Evolutionary conservation across 2,113 vertebrate species (phyloP), one percentile per base, ranked within the genome.

Genomic region (Arenaria interpres): DNA sequence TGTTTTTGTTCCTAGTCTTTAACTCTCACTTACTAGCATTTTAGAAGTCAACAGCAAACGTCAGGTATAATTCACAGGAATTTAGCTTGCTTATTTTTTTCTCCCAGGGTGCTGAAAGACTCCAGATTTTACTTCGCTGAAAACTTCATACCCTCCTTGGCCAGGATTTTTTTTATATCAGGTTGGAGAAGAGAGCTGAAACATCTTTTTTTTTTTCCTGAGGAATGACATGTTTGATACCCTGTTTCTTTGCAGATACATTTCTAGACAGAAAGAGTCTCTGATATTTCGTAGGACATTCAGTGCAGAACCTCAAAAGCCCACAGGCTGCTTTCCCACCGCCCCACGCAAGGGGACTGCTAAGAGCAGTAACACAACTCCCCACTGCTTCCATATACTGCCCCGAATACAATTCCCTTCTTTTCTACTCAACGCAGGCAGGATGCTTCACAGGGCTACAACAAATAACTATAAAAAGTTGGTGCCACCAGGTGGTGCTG

Each of bases 401-500:
- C 14, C 46, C 64, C 43, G 27, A 50, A 10, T 28, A 30, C 8
- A 48, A 25, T 27, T 82, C 46, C 43, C 16, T 37, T 78, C 45
- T 43, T 16, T 39, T 43, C 33, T 8, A 9, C 4, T 7, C 18
- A 15, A 8, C 0, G 0, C 33, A 43, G 43, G 14, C 41, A n/a
- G 45, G 27, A 25, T 18, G n/a, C 15, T 62, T n/a, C 6, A 0
- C 10, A 46, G 16, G 33, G 21, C 39, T 33, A 0, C 48, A 24
- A 4, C 3, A 14, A 60, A 1, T 24, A 54, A 22, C 7, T 21
- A 1, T 20, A 25, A 23, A 57, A 32, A 67, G 22, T 45, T 28
- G 4, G 11, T 35, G 7, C 93, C 91, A 78, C 35, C 68, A 90
- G 93, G 43, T 93, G 91, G 89, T 89, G 94, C 91, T 95, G 80